Base-by-base conservation (phyloP, 2,888 invertebrate genomes). In the Julus scanicus region DNA sequence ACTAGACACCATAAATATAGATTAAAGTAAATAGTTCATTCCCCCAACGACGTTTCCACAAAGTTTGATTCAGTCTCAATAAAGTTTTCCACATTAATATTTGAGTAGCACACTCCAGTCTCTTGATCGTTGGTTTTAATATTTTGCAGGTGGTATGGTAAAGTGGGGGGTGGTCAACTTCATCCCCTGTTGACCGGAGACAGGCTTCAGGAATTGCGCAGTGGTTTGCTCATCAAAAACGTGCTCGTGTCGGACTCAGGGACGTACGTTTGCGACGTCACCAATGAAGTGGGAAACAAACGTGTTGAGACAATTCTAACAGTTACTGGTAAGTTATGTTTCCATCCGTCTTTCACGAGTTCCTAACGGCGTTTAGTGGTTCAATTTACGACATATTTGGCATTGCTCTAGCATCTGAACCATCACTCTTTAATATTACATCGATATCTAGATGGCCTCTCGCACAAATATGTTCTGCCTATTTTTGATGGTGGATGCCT, bases 291-390 rank as follows among this genome's bases (percentile, higher is more conserved):
- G 37, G 88, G 88, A 11, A 88, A 83, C 20, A 88, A 88, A 87
- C 80, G 84, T 40, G 88, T 71, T 37, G 88, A 88, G 84, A 88
- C 88, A 9, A 84, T 87, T 20, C 83, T 88, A 44, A 88, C 88
- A n/a, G 88, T 88, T n/a, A 88, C 88, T 48, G 95, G 96, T 96
- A 92, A 92, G 92, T 88, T 29, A 29, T 29, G 29, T 39, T 20
- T 85, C n/a, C 85, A 40, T 20, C n/a, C 3, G 40, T 40, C 48
- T 85, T 85, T 85, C 44, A 20, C 40, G 40, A 48, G 44, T n/a
- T 85, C 20, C 40, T 44, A 20, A n/a, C 40, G 44, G n/a, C 44
- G 20, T 40, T 85, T 85, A 48, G 85, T 15, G 85, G n/a, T n/a
- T 8, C 5, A 40, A 85, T 85, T 85, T 71, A 71, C 29, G 71